Evolutionary conservation across 2,113 vertebrate genomes (phyloP).

Genomic region (Trogon surrucura): DNA sequence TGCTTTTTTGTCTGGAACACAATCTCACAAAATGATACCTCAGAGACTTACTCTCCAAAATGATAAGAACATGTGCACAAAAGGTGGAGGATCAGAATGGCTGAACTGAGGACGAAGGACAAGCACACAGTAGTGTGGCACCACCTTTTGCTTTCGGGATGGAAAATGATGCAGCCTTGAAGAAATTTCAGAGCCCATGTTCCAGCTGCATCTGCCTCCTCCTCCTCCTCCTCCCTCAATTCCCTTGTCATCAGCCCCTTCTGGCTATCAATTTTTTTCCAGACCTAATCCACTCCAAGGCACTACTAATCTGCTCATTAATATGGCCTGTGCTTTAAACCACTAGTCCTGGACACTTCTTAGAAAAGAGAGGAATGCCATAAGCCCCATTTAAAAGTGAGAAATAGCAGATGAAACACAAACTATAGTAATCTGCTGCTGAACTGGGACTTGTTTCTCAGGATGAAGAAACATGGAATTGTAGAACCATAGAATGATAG

Average conservation of each 20-base stretch:
- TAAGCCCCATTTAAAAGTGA: not conserved
- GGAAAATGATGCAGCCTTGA: not conserved
- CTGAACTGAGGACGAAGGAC: not conserved
- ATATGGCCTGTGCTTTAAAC: not conserved
- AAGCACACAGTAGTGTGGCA: not conserved
- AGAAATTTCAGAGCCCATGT: not conserved
- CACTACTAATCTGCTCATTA: not conserved
- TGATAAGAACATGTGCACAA: accelerated
- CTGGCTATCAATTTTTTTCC: not conserved
- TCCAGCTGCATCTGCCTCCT: not conserved
- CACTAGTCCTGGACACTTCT: not conserved
- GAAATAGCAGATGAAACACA: not conserved
- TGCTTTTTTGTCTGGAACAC: not conserved
- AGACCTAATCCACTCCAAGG: not conserved
- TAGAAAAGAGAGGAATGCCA: not conserved
- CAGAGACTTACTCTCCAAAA: not conserved
- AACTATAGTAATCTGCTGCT: not conserved
- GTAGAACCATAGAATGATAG: no score
- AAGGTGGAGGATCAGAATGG: not conserved
- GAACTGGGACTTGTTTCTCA: not conserved
- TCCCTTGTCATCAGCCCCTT: not conserved
- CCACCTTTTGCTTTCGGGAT: not conserved
- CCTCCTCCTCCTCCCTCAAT: not conserved
- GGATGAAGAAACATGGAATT: not conserved
- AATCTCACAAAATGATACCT: not conserved